Percentiles rank a stretch among this genome's conserved stretches.
Conservation (phyloP, 2,888 invertebrate species). For the Sussaba pulchella region DNA sequence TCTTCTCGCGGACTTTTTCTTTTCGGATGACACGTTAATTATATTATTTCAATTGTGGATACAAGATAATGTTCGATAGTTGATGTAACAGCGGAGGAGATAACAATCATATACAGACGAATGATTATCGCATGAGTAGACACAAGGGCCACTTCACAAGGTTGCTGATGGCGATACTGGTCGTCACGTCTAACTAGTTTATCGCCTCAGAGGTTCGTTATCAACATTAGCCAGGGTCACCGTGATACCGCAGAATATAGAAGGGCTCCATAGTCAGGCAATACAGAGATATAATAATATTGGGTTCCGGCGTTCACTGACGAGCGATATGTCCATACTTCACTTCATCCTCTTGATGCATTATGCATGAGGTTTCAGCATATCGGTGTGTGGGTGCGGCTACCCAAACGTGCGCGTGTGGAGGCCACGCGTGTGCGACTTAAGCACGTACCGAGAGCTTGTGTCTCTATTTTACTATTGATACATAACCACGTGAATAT, state of each 20-base stretch:
- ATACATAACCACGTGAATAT: conserved; percentile 22
- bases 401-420: conserved; percentile 4
- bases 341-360: conserved; percentile 75
- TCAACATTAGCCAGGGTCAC: conserved; percentile 73
- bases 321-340: conserved; percentile 76
- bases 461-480: conserved; percentile 10
- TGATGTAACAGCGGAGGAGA: not conserved
- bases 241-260: conserved; percentile 68
- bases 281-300: conserved; percentile 73
- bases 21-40: no score
- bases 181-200: conserved; percentile 54
- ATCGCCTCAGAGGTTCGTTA: conserved; percentile 71
- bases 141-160: not conserved
- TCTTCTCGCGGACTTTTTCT: no score
- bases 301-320: conserved; percentile 69
- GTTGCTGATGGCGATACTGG: not conserved
- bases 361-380: conserved; percentile 77
- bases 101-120: not conserved
- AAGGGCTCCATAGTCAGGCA: conserved; percentile 45
- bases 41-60: not conserved
- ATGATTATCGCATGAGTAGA: not conserved
- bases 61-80: not conserved
- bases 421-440: conserved; percentile 18
- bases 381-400: conserved; percentile 58
- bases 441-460: conserved; percentile 26